Evolutionary conservation across 2,797 vertebrate species (phyloP).

Genomic region (Notolabrus celidotus): DNA sequence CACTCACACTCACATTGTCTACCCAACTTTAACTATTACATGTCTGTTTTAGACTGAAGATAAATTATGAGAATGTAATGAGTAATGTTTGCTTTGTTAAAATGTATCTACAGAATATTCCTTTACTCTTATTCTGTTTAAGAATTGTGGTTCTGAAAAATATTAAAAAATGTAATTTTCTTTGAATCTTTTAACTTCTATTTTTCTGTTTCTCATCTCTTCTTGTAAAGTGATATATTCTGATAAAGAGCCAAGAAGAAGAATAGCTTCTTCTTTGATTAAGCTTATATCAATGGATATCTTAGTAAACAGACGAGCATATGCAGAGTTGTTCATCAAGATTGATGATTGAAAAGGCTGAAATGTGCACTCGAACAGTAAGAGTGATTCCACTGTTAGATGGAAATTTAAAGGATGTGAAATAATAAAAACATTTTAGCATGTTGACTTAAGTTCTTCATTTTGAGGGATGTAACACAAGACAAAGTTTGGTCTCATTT

Average conservation of each 20-base stretch:
- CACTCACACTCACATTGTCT: background rate
- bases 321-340: background rate
- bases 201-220: background rate
- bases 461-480: background rate
- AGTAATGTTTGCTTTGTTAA: background rate
- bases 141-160: no score
- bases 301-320: background rate
- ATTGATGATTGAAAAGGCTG: background rate
- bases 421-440: background rate
- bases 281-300: background rate
- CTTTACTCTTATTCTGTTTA: no score
- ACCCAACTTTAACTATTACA: conserved; percentile 1
- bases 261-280: background rate
- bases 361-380: no score
- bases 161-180: no score
- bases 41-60: conserved; percentile 3
- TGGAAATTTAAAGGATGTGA: background rate
- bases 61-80: background rate
- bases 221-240: background rate
- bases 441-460: background rate
- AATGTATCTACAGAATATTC: no score
- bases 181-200: background rate
- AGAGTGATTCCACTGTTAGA: background rate
- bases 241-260: no score
- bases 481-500: background rate